phyloP scores from a whole-genome alignment of 2,888 invertebrate species.

The Caenorhabditis doughertyi region DNA sequence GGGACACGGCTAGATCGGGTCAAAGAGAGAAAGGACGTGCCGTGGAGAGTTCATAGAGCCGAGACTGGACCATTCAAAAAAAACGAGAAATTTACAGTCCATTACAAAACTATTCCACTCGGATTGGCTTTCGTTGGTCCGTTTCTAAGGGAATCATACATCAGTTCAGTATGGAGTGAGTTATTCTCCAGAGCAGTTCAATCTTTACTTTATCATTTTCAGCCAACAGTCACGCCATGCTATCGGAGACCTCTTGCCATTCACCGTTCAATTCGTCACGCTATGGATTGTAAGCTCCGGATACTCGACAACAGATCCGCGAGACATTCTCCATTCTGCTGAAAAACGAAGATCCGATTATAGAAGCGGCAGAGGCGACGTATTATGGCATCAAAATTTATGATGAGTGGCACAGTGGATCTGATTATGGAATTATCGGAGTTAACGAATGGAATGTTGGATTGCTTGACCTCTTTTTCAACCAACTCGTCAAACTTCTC shows the following conservation, averaged over 20 bases:
- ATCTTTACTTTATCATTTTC: not conserved
- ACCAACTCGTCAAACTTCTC: not conserved
- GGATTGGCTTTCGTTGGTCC: not conserved
- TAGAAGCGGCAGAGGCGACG: not conserved
- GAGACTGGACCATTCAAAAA: not conserved
- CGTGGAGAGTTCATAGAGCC: not conserved
- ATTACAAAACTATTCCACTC: not conserved
- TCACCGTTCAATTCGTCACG: not conserved
- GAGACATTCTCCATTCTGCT: not conserved
- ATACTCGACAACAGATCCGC: slow-evolving; percentile 1
- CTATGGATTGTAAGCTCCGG: not conserved
- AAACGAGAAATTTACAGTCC: not conserved
- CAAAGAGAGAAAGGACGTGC: slow-evolving; percentile 17
- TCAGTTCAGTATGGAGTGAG: slow-evolving; percentile 13
- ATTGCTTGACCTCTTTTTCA: not conserved
- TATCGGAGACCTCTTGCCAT: slow-evolving; percentile 7
- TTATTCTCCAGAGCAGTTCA: not conserved
- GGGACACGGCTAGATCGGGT: not conserved
- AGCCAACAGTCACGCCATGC: slow-evolving; percentile 14
- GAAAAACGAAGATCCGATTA: slow-evolving; percentile 13
- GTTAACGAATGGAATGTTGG: slow-evolving; percentile 27
- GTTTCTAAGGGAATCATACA: not conserved
- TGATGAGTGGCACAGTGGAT: slow-evolving; percentile 4
- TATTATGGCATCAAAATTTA: not conserved
- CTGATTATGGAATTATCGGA: slow-evolving; percentile 10